These are phyloP conservation scores for Eremophila alpestris DNA, from an alignment of 2,797 vertebrate species.

Conservation along the genomic window DNA sequence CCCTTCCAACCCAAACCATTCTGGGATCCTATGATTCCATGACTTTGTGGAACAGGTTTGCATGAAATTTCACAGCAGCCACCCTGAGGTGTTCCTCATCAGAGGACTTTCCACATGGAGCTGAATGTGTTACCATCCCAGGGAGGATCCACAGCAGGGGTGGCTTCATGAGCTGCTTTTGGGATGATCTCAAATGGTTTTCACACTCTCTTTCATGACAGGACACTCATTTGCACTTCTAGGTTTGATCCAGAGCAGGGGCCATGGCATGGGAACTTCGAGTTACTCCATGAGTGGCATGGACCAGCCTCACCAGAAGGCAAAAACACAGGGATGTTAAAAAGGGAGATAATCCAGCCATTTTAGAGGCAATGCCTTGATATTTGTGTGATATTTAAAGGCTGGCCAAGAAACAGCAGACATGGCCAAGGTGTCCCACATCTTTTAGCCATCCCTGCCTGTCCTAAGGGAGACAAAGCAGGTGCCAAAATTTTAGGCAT, in stretches of 20 bases:
- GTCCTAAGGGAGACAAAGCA: not conserved
- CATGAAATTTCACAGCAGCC: not conserved
- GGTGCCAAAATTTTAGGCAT: not conserved
- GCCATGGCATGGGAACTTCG: not conserved
- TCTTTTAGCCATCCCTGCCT: not conserved
- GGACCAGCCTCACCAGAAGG: not conserved
- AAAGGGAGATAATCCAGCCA: not conserved
- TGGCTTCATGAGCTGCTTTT: not conserved
- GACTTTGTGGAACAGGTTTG: not conserved
- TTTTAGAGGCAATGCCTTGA: not conserved
- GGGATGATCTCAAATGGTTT: not conserved
- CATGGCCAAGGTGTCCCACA: not conserved
- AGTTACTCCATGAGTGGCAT: not conserved
- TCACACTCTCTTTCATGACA: not conserved
- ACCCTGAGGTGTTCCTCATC: not conserved
- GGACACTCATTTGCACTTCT: not conserved
- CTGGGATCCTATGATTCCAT: rapidly evolving
- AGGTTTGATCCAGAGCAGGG: not conserved
- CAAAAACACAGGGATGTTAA: rapidly evolving
- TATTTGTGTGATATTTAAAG: not conserved
- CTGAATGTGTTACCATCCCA: not conserved
- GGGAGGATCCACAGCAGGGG: not conserved
- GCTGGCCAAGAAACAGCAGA: not conserved
- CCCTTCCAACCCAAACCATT: not conserved
- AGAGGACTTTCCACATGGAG: rapidly evolving